Percentiles rank a stretch among this genome's conserved stretches.
Evolutionary conservation across 2,797 vertebrate genomes (phyloP).

Genomic region (Halcyon smyrnensis): DNA sequence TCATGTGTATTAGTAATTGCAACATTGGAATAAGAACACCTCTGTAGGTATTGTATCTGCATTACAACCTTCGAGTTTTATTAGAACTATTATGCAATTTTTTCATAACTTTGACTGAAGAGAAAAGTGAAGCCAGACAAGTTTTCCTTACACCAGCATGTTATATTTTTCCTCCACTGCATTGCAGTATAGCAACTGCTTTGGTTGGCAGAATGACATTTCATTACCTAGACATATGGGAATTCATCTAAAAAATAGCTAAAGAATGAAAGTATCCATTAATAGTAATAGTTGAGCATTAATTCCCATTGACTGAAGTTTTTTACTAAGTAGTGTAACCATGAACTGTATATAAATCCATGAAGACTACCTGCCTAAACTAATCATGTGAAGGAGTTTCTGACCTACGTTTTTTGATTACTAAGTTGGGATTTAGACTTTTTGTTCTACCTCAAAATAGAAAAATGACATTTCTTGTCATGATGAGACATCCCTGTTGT

Average conservation of each 20-base stretch:
- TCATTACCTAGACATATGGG: slow-evolving; percentile 32
- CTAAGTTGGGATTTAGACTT: background rate
- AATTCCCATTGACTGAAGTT: background rate
- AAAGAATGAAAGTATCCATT: slow-evolving; percentile 3
- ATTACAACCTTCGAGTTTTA: background rate
- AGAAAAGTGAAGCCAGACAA: background rate
- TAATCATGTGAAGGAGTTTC: background rate
- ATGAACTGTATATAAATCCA: background rate
- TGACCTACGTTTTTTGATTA: background rate
- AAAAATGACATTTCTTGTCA: background rate
- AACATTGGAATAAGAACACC: background rate
- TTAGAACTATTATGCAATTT: background rate
- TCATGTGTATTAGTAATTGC: background rate
- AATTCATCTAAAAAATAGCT: slow-evolving; percentile 3
- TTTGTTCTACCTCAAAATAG: background rate
- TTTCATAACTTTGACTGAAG: background rate
- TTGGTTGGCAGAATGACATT: slow-evolving; percentile 54
- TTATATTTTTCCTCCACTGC: slow-evolving; percentile 27
- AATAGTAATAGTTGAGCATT: background rate
- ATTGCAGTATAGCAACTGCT: slow-evolving; percentile 57
- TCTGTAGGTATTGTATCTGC: background rate
- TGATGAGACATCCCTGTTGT: background rate
- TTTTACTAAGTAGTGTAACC: background rate
- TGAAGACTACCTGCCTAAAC: background rate
- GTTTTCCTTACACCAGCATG: slow-evolving; percentile 38